Percentiles rank a stretch among this genome's conserved stretches.
These are phyloP conservation scores for Orbicella faveolata DNA, from an alignment of 64 coral and sea anemone species.

Conservation along the genomic window DNA sequence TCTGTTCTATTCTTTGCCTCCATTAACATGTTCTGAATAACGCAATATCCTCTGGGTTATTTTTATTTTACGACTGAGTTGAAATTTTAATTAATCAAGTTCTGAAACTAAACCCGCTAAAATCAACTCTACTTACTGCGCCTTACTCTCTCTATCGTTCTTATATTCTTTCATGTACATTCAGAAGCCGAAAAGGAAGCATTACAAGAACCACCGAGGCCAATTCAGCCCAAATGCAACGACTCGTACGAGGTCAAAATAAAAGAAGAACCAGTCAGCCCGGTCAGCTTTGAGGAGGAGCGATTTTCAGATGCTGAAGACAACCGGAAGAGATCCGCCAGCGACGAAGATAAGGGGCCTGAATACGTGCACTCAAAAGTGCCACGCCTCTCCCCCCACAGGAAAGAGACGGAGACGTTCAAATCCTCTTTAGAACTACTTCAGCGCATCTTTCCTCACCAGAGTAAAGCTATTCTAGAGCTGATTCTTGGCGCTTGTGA, in stretches of 20 bases:
- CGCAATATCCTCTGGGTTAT: not conserved
- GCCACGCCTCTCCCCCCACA: constrained; percentile 19
- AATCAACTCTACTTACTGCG: not conserved
- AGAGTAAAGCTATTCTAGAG: constrained; percentile 55
- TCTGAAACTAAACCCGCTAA: not conserved
- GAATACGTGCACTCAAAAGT: constrained; percentile 6
- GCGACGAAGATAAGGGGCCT: constrained; percentile 4
- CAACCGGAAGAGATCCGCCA: not conserved
- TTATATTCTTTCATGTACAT: not conserved
- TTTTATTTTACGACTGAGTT: not conserved
- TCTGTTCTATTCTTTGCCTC: not conserved
- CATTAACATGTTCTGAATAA: not conserved
- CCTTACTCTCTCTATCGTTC: not conserved
- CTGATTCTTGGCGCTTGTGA: constrained; percentile 52
- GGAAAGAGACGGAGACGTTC: constrained; percentile 33
- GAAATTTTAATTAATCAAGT: not conserved
- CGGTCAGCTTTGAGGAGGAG: not conserved
- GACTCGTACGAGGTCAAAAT: constrained; percentile 16
- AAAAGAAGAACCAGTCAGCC: constrained; percentile 28
- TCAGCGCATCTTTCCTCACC: constrained; percentile 63
- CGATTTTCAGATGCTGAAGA: constrained; percentile 19
- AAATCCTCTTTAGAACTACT: constrained; percentile 38
- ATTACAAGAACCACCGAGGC: not conserved
- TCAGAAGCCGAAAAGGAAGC: constrained; percentile 2
- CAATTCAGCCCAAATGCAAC: not conserved